phyloP scores from a whole-genome alignment of 1,140 invertebrate species.

The Drosophila aff. region DNA sequence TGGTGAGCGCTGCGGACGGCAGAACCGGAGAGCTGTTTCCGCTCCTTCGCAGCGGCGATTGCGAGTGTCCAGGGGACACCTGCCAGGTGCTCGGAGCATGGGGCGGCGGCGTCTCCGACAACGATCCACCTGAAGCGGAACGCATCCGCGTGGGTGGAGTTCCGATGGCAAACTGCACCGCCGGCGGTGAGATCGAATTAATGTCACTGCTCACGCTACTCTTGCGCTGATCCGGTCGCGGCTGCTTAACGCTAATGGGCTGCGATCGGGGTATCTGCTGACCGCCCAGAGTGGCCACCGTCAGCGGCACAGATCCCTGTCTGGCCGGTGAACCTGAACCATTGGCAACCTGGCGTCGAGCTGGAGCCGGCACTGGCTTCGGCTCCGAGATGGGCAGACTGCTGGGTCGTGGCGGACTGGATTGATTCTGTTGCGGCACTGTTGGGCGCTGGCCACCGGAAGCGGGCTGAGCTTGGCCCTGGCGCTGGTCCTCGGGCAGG shows the following conservation, averaged over 20 bases:
- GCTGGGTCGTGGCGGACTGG: slow-evolving; percentile 89
- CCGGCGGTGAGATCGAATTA: slow-evolving; percentile 95
- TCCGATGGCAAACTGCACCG: slow-evolving; percentile 95
- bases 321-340: slow-evolving; percentile 48
- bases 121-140: slow-evolving; percentile 88
- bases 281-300: slow-evolving; percentile 60
- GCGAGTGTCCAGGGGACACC: slow-evolving; percentile 88
- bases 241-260: slow-evolving; percentile 91
- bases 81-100: slow-evolving; percentile 91
- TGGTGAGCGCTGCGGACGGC: slow-evolving; percentile 87
- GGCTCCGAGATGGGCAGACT: slow-evolving; percentile 90
- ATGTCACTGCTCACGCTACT: slow-evolving; percentile 90
- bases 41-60: slow-evolving; percentile 90
- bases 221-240: slow-evolving; percentile 88
- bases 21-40: slow-evolving; percentile 90
- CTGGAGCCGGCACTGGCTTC: slow-evolving; percentile 92
- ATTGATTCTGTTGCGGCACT: slow-evolving; percentile 68
- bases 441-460: slow-evolving; percentile 32
- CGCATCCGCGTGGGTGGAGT: slow-evolving; percentile 91
- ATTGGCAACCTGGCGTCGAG: slow-evolving; percentile 79
- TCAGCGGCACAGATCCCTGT: slow-evolving; percentile 47
- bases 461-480: slow-evolving; percentile 46
- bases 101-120: slow-evolving; percentile 90
- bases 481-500: slow-evolving; percentile 86
- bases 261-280: slow-evolving; percentile 91